Conservation (phyloP, 35 echinoderm and acorn worm species). For the Ptychodera flava region DNA sequence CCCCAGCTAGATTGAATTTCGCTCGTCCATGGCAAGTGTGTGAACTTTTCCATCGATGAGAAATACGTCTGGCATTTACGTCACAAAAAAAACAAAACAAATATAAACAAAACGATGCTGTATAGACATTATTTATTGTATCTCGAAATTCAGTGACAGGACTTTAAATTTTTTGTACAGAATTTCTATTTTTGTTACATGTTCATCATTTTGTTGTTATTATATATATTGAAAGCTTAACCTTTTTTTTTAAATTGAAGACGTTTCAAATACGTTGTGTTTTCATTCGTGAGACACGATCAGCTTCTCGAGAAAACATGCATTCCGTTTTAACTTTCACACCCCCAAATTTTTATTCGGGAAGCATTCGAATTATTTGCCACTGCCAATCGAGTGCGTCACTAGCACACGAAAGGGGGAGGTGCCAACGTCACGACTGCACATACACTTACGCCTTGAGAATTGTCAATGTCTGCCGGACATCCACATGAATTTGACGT, state of each 20-base stretch:
- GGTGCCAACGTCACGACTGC: too few species aligned
- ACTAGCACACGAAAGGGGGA: too few species aligned
- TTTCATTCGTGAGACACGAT: not conserved
- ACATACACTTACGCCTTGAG: too few species aligned
- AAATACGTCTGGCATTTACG: too few species aligned
- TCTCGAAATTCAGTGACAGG: too few species aligned
- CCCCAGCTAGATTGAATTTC: not conserved
- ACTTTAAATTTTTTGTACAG: not conserved
- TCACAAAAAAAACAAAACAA: too few species aligned
- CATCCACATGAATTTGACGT: too few species aligned
- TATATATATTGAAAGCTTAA: not conserved
- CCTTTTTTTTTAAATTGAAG: not conserved
- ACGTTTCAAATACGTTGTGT: not conserved
- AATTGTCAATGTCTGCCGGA: too few species aligned
- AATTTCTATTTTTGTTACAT: not conserved
- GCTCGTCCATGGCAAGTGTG: not conserved
- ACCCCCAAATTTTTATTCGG: too few species aligned
- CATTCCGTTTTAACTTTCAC: not conserved
- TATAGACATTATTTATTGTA: not conserved
- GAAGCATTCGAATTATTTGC: too few species aligned
- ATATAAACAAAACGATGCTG: too few species aligned
- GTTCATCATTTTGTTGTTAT: not conserved
- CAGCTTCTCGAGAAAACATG: not conserved
- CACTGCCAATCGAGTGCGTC: too few species aligned
- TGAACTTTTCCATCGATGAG: not conserved